Base-by-base conservation (phyloP, 1,140 invertebrate species). In the Ceratina australensis region DNA sequence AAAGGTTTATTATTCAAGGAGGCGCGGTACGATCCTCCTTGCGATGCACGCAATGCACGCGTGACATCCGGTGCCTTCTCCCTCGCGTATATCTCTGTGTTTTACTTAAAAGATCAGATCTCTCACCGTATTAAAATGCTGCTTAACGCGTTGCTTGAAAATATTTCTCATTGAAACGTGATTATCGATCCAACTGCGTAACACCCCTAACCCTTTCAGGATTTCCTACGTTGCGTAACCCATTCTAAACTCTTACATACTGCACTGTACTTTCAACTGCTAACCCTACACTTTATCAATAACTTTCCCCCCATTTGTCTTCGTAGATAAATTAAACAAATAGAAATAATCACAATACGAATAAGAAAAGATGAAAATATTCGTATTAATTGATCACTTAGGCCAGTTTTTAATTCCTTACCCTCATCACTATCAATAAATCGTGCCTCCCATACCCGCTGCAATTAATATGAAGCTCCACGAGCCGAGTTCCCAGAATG, bases 1-100 rank as follows among this genome's bases (percentile, higher is more conserved):
- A 26, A 18, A 52, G 3, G 67, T 57, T 89, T 86, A 84, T 86
- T 85, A 89, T 89, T 89, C 88, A 63, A 85, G 42, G 60, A 68
- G 72, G 69, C 61, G 72, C 78, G 73, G 75, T 73, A 78, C 60
- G 57, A 56, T 78, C 71, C 61, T 59, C 78, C 59, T 81, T 81
- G 82, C 84, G 47, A 65, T 64, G 80, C 87, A 87, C 86, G 87
- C 81, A 86, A 83, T 59, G 82, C 61, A 86, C 52, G 84, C 87
- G 87, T 89, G 88, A 89, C 87, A 83, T 89, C 88, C 88, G 86
- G 87, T 79, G 83, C 80, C 82, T 63, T 72, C 83, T 66, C 16
- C 65, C 68, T 75, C 65, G 52, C 67, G 16, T 57, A 65, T 47
- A 78, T 78, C 72, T 81, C 73, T 50, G 71, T 67, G 79, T 81